Percentiles rank a stretch among this genome's conserved stretches.
These are phyloP conservation scores for Xylophagus ater DNA, from an alignment of 2,888 invertebrate genomes.

Conservation along the genomic window DNA sequence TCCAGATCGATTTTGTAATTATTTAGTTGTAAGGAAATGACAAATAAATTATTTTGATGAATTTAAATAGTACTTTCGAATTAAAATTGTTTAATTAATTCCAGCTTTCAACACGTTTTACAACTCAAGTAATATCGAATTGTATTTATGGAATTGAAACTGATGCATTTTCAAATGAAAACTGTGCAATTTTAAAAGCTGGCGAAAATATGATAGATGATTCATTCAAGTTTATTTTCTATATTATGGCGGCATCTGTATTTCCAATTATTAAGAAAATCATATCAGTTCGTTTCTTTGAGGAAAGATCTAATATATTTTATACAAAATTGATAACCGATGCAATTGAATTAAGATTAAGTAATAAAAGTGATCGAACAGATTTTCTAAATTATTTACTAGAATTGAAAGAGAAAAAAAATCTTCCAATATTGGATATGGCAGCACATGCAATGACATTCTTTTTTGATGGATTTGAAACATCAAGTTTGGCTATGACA, in stretches of 20 bases:
- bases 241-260: constrained; percentile 19
- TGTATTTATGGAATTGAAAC: constrained; percentile 41
- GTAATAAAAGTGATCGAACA: constrained; percentile 23
- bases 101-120: constrained; percentile 32
- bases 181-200: constrained; percentile 26
- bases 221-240: constrained; percentile 19
- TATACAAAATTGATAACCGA: constrained; percentile 26
- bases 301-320: constrained; percentile 47
- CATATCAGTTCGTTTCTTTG: constrained; percentile 20
- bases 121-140: constrained; percentile 39
- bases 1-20: too few species aligned
- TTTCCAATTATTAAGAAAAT: constrained; percentile 25
- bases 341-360: constrained; percentile 25
- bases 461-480: constrained; percentile 35
- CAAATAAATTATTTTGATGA: background rate
- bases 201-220: constrained; percentile 29
- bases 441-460: constrained; percentile 32
- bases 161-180: constrained; percentile 30
- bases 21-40: too few species aligned
- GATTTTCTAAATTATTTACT: constrained; percentile 34
- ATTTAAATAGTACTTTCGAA: background rate
- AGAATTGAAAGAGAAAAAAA: constrained; percentile 27
- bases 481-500: constrained; percentile 27
- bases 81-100: background rate
- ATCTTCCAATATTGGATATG: constrained; percentile 22